These are phyloP conservation scores for Chauna torquata DNA, from an alignment of 2,113 vertebrate genomes.

Conservation along the genomic window DNA sequence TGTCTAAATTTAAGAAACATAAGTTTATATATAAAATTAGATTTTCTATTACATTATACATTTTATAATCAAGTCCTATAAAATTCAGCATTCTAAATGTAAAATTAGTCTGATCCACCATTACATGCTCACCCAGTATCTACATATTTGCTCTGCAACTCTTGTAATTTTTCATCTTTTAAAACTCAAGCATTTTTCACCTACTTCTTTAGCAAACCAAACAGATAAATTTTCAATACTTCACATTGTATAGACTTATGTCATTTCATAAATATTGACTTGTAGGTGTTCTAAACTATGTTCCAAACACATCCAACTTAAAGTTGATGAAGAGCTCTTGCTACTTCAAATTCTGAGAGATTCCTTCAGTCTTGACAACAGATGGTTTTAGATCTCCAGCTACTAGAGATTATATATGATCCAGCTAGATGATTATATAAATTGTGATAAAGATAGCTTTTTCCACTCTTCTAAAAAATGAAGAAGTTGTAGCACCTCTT, in stretches of 20 bases:
- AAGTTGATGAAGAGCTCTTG: not conserved
- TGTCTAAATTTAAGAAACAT: not conserved
- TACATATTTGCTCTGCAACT: not conserved
- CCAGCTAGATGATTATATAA: not conserved
- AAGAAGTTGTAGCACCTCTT: not conserved
- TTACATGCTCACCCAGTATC: not conserved
- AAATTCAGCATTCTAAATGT: not conserved
- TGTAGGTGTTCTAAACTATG: not conserved
- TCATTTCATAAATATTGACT: not conserved
- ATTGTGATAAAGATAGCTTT: not conserved
- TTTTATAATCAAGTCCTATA: not conserved
- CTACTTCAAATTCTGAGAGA: not conserved
- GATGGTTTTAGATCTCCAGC: not conserved
- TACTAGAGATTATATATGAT: not conserved
- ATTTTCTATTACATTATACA: not conserved
- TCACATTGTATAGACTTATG: not conserved
- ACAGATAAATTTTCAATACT: no score
- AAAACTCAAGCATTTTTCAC: not conserved
- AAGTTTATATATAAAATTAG: not conserved
- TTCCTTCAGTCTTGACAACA: not conserved
- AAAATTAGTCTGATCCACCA: not conserved
- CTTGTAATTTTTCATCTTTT: not conserved
- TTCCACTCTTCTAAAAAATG: not conserved
- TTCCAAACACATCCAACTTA: not conserved
- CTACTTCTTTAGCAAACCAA: not conserved